Evolutionary conservation across 1,140 invertebrate species (phyloP).

Genomic region (Diplogasteroides magnus): DNA sequence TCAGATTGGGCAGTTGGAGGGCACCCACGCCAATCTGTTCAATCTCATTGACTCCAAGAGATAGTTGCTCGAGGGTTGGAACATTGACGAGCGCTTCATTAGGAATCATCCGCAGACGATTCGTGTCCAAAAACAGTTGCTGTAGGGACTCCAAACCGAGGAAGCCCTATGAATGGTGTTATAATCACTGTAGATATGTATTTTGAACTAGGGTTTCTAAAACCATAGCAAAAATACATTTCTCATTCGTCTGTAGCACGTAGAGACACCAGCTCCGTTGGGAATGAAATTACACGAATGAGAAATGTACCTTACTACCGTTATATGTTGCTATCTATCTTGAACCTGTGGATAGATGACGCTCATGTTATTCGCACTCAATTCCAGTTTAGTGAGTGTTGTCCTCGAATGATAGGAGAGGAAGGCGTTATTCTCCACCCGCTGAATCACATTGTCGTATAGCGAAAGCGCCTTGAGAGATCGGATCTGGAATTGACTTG

Average conservation of each 20-base stretch:
- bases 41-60: constrained; percentile 38
- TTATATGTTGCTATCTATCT: too few species aligned
- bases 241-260: too few species aligned
- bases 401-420: constrained; percentile 33
- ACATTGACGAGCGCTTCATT: constrained; percentile 35
- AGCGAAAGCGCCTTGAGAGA: constrained; percentile 19
- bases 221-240: neutral
- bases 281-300: too few species aligned
- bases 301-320: too few species aligned
- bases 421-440: constrained; percentile 30
- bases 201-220: neutral
- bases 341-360: constrained; percentile 23
- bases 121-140: constrained; percentile 40
- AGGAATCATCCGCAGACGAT: constrained; percentile 35
- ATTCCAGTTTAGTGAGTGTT: constrained; percentile 31
- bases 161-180: constrained; percentile 23
- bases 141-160: constrained; percentile 38
- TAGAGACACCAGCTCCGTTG: too few species aligned
- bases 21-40: constrained; percentile 14
- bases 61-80: constrained; percentile 41
- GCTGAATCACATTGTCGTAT: constrained; percentile 34
- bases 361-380: constrained; percentile 41
- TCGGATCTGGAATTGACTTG: neutral
- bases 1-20: constrained; percentile 38
- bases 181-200: neutral